These are phyloP conservation scores for Cyprinus carpio DNA, from an alignment of 2,113 vertebrate species.

Conservation along the genomic window DNA sequence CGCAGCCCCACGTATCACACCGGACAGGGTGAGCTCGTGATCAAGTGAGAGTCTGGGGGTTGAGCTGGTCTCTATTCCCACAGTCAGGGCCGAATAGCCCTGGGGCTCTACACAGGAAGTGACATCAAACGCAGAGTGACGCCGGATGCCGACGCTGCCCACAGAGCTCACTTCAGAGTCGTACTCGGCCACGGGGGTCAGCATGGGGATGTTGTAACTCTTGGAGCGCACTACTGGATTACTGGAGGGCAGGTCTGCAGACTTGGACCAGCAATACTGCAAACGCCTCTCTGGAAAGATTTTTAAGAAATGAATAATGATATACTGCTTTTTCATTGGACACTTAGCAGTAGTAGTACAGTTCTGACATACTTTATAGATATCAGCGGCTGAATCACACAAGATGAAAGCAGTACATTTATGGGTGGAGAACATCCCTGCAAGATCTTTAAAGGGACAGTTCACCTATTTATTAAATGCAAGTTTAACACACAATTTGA, in stretches of 20 bases:
- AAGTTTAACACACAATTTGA: neutral
- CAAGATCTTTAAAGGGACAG: neutral
- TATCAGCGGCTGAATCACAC: neutral
- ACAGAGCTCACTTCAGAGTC: constrained; percentile 82
- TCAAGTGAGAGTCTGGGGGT: constrained; percentile 67
- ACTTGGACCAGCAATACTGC: constrained; percentile 82
- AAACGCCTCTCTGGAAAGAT: constrained; percentile 82
- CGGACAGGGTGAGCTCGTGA: constrained; percentile 61
- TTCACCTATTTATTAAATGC: neutral
- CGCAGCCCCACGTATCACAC: constrained; percentile 27
- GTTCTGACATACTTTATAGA: neutral
- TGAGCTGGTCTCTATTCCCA: constrained; percentile 51
- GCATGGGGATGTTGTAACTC: constrained; percentile 94
- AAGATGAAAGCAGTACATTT: neutral
- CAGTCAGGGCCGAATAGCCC: constrained; percentile 68
- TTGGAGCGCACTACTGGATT: constrained; percentile 93
- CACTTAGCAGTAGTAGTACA: neutral
- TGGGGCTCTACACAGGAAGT: constrained; percentile 87
- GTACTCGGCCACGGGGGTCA: constrained; percentile 92
- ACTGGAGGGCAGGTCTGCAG: constrained; percentile 81
- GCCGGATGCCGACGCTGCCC: constrained; percentile 80
- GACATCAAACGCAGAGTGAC: constrained; percentile 94
- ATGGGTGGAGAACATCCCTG: neutral
- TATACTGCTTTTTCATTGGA: neutral
- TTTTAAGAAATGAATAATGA: neutral